Percentiles rank a stretch among this genome's conserved stretches.
These are phyloP conservation scores for Ceratothoa steindachneri DNA, from an alignment of 2,888 invertebrate genomes.

Conservation along the genomic window DNA sequence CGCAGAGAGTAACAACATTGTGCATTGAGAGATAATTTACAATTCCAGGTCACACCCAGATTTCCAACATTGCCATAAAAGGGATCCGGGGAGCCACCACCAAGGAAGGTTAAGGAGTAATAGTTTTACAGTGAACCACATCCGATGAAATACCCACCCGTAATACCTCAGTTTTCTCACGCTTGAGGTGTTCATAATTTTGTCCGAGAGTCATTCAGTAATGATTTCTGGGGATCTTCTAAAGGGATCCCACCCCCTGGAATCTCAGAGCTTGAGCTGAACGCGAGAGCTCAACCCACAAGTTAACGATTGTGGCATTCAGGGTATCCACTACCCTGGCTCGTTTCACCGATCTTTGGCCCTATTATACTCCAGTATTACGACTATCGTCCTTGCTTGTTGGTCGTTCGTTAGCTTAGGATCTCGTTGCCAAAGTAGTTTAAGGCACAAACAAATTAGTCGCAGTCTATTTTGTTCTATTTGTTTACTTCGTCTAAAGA, in stretches of 20 bases:
- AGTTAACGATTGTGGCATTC: conserved; percentile 13
- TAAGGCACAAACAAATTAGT: conserved; percentile 1
- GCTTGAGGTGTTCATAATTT: no score
- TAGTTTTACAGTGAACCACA: no score
- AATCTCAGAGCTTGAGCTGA: neutral
- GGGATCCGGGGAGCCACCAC: no score
- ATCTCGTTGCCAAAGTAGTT: neutral
- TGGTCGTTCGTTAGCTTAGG: conserved; percentile 1
- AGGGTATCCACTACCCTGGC: conserved; percentile 4
- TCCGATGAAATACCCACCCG: no score
- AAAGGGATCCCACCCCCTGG: neutral
- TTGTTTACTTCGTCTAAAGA: neutral
- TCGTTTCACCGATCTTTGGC: neutral
- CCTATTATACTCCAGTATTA: neutral
- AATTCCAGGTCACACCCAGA: no score
- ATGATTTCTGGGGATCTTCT: no score
- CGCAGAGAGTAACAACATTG: no score
- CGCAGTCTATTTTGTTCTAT: neutral
- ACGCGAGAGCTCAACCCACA: neutral
- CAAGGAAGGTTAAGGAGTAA: no score
- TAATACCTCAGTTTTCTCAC: no score
- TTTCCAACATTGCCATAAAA: no score
- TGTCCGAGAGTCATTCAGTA: no score
- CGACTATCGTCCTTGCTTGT: neutral
- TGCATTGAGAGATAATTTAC: no score